Conservation (phyloP, 2,888 invertebrate genomes). For the Drosophila koepferae region DNA sequence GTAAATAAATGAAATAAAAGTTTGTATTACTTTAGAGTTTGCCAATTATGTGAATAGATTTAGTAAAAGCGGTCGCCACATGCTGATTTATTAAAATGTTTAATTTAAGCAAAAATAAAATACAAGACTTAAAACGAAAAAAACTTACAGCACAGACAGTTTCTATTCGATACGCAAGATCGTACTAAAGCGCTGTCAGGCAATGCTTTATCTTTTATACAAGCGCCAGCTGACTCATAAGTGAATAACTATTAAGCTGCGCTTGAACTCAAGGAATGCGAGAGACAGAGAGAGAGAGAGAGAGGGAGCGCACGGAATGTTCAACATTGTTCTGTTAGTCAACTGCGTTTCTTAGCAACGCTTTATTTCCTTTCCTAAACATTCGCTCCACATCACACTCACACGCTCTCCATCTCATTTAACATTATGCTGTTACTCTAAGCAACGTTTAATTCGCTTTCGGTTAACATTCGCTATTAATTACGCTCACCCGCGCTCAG, state of each 20-base stretch:
- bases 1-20: slow-evolving; percentile 67
- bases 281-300: not conserved
- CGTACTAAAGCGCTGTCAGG: slow-evolving; percentile 40
- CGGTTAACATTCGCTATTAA: slow-evolving; percentile 6
- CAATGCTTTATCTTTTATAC: slow-evolving; percentile 41
- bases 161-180: slow-evolving; percentile 1
- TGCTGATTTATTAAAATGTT: slow-evolving; percentile 43
- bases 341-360: slow-evolving; percentile 16
- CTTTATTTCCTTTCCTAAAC: not conserved
- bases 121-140: not conserved
- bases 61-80: slow-evolving; percentile 42
- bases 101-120: slow-evolving; percentile 4
- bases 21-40: slow-evolving; percentile 55
- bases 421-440: slow-evolving; percentile 12
- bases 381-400: not conserved
- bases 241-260: slow-evolving; percentile 12
- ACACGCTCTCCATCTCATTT: not conserved
- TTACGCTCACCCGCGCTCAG: not conserved
- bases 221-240: slow-evolving; percentile 23
- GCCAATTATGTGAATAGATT: slow-evolving; percentile 49
- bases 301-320: not conserved
- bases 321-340: slow-evolving; percentile 12
- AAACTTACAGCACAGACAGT: slow-evolving; percentile 49
- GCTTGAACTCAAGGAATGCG: not conserved
- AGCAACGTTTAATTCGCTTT: slow-evolving; percentile 6